Evolutionary conservation across 1,140 invertebrate species (phyloP).

Genomic region (Heliconius hewitsoni): DNA sequence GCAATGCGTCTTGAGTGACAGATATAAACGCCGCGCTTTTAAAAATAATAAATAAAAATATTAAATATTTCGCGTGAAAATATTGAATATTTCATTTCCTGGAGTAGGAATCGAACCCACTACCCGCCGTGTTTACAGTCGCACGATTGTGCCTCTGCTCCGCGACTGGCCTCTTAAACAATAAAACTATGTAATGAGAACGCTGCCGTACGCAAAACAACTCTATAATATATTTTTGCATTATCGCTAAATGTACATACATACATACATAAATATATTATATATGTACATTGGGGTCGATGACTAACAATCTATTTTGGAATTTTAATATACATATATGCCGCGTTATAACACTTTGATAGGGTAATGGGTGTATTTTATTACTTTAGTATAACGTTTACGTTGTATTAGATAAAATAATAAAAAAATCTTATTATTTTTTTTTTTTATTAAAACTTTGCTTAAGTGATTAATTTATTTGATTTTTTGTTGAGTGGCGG

Average conservation of each 20-base stretch:
- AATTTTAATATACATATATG: conserved; percentile 25
- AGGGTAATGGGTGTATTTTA: conserved; percentile 24
- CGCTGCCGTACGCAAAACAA: conserved; percentile 25
- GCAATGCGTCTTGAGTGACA: too few relatives aligned
- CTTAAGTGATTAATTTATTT: too few relatives aligned
- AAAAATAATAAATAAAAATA: too few relatives aligned
- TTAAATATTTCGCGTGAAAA: too few relatives aligned
- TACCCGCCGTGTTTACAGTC: too few relatives aligned
- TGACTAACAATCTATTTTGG: conserved; percentile 37
- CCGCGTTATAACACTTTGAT: conserved; percentile 11
- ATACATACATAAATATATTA: conserved; percentile 14
- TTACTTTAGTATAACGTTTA: neutral
- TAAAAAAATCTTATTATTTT: neutral
- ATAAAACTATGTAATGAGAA: too few relatives aligned
- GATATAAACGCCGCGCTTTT: too few relatives aligned
- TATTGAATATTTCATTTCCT: too few relatives aligned
- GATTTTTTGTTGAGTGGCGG: too few relatives aligned
- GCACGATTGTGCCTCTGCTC: neutral
- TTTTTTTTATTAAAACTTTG: neutral
- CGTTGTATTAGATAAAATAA: neutral
- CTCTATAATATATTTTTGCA: conserved; percentile 26
- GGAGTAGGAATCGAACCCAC: too few relatives aligned
- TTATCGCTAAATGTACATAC: conserved; percentile 29
- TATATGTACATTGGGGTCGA: conserved; percentile 37
- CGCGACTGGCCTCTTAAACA: neutral